Percentiles rank a stretch among this genome's conserved stretches.
These are phyloP conservation scores for Mus caroli DNA, from an alignment of 2,797 vertebrate genomes.

Conservation along the genomic window DNA sequence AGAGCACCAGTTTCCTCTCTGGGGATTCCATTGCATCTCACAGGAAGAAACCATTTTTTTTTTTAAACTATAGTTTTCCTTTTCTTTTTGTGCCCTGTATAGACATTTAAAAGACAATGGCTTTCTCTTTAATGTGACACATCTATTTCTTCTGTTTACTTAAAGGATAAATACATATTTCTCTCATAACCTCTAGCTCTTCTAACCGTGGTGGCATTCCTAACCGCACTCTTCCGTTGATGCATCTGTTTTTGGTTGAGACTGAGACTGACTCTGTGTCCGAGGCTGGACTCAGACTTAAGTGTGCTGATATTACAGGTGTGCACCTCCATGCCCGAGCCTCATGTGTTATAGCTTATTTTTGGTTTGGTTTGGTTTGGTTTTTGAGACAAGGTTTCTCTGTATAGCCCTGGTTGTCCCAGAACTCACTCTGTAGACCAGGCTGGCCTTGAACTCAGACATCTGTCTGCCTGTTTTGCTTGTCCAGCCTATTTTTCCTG, in stretches of 20 bases:
- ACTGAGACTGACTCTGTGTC: background rate
- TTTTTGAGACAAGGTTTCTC: background rate
- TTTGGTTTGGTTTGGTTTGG: constrained; percentile 20
- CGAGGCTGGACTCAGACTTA: background rate
- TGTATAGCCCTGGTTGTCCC: background rate
- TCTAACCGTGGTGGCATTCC: constrained; percentile 13
- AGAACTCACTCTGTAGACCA: background rate
- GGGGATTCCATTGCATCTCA: background rate
- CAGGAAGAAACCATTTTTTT: background rate
- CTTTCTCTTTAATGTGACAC: background rate
- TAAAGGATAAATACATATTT: background rate
- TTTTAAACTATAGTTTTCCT: background rate
- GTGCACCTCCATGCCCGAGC: background rate
- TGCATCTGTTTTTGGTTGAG: background rate
- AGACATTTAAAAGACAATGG: constrained; percentile 16
- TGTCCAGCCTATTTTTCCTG: no score
- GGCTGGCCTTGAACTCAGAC: background rate
- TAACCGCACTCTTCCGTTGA: background rate
- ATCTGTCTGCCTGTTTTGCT: background rate
- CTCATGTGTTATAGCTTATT: constrained; percentile 48
- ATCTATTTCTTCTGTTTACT: constrained; percentile 19
- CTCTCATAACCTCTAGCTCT: constrained; percentile 19
- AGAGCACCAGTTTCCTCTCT: background rate
- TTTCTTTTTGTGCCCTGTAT: background rate
- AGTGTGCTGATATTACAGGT: background rate